Evolutionary conservation across 2,113 vertebrate genomes (phyloP).

Genomic region (Channa maculata): DNA sequence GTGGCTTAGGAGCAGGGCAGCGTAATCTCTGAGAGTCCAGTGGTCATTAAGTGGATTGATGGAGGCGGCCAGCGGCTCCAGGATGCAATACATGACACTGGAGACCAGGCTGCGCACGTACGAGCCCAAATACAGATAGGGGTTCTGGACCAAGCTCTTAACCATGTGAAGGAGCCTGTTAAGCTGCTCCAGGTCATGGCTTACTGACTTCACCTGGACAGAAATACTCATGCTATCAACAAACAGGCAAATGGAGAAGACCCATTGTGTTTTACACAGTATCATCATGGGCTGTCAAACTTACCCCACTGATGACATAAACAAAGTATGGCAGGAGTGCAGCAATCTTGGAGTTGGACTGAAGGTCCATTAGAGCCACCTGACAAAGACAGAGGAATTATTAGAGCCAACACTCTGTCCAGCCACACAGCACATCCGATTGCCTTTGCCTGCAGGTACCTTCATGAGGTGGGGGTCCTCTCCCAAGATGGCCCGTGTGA

Average conservation of each 20-base stretch:
- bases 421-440: neutral
- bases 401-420: rapidly evolving
- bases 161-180: slow-evolving; percentile 92
- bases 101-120: slow-evolving; percentile 91
- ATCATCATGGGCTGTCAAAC: neutral
- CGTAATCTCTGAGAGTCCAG: slow-evolving; percentile 93
- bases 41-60: slow-evolving; percentile 98
- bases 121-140: slow-evolving; percentile 91
- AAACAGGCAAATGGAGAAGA: neutral
- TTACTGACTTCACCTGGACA: slow-evolving; percentile 91
- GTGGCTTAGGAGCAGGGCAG: slow-evolving; percentile 91
- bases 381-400: slow-evolving; percentile 50
- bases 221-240: neutral
- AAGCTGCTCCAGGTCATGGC: slow-evolving; percentile 93
- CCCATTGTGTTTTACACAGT: no score
- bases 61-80: slow-evolving; percentile 93
- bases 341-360: slow-evolving; percentile 94
- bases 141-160: slow-evolving; percentile 91
- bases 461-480: slow-evolving; percentile 94
- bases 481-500: slow-evolving; percentile 91
- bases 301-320: slow-evolving; percentile 93
- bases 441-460: slow-evolving; percentile 67
- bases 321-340: slow-evolving; percentile 94
- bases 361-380: slow-evolving; percentile 92
- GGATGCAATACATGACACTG: slow-evolving; percentile 94